Conservation (phyloP, 2,888 invertebrate species). For the Eremobia ochroleuca region DNA sequence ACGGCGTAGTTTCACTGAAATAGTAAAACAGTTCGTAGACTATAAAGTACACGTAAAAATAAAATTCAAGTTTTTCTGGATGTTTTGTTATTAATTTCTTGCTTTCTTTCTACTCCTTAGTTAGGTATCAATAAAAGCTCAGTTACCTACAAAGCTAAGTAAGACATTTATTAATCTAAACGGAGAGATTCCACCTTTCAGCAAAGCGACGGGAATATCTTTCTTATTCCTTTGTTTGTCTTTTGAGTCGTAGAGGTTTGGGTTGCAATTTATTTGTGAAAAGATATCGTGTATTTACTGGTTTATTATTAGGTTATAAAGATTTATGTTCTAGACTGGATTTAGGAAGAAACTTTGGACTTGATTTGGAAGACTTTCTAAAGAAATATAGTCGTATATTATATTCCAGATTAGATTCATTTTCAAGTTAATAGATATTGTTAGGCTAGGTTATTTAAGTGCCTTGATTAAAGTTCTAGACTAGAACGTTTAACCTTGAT, state of each 20-base stretch:
- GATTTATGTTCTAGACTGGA: neutral
- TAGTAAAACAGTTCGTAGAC: neutral
- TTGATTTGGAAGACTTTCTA: neutral
- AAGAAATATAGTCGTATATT: too few species aligned
- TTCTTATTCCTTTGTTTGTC: neutral
- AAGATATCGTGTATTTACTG: neutral
- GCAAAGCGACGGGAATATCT: slow-evolving; percentile 27
- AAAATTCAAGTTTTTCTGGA: neutral
- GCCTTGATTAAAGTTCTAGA: too few species aligned
- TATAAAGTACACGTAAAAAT: neutral
- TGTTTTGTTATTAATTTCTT: neutral
- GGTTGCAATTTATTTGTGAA: slow-evolving; percentile 4
- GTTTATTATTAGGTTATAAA: neutral
- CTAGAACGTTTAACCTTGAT: too few species aligned
- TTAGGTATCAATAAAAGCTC: slow-evolving; percentile 24
- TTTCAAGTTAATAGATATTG: too few species aligned
- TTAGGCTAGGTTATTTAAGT: too few species aligned
- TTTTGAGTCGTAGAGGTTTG: slow-evolving; percentile 9
- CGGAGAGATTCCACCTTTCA: slow-evolving; percentile 14
- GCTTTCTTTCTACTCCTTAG: neutral
- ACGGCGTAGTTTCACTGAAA: neutral
- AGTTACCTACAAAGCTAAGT: slow-evolving; percentile 23
- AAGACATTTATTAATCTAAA: slow-evolving; percentile 36
- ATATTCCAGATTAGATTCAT: too few species aligned
- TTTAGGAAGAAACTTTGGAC: neutral